These are phyloP conservation scores for Rhagonycha fulva DNA, from an alignment of 2,888 invertebrate species.

Conservation along the genomic window DNA sequence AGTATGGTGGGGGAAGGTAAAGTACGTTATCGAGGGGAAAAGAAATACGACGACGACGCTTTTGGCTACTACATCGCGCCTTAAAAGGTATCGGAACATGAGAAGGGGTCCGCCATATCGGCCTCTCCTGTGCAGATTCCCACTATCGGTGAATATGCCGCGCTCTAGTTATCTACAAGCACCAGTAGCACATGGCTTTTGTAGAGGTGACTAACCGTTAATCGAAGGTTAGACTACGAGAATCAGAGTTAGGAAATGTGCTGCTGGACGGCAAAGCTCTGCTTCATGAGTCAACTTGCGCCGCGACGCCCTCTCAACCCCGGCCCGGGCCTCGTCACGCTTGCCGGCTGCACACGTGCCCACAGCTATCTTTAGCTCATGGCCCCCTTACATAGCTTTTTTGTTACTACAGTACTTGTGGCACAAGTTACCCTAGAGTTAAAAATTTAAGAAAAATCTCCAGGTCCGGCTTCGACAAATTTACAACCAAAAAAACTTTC, in stretches of 20 bases:
- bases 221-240: slow-evolving; percentile 27
- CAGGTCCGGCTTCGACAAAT: not conserved
- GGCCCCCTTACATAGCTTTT: slow-evolving; percentile 51
- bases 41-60: slow-evolving; percentile 54
- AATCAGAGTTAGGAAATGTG: slow-evolving; percentile 29
- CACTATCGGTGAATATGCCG: slow-evolving; percentile 34
- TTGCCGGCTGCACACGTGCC: slow-evolving; percentile 51
- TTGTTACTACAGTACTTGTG: slow-evolving; percentile 26
- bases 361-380: slow-evolving; percentile 55
- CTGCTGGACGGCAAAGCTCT: slow-evolving; percentile 19
- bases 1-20: slow-evolving; percentile 16
- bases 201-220: slow-evolving; percentile 49
- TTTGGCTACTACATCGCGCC: slow-evolving; percentile 54
- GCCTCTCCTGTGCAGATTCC: slow-evolving; percentile 26
- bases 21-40: slow-evolving; percentile 39
- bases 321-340: slow-evolving; percentile 39
- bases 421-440: slow-evolving; percentile 14
- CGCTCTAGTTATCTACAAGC: slow-evolving; percentile 36
- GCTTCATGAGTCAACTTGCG: slow-evolving; percentile 35
- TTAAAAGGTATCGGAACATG: slow-evolving; percentile 56
- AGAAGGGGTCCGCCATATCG: slow-evolving; percentile 49
- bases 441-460: slow-evolving; percentile 18
- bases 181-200: slow-evolving; percentile 42
- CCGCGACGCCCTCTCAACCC: slow-evolving; percentile 37
- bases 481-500: not conserved